Percentiles rank a stretch among this genome's conserved stretches.
These are phyloP conservation scores for Podabrus alpinus DNA, from an alignment of 2,888 invertebrate genomes.

Conservation along the genomic window DNA sequence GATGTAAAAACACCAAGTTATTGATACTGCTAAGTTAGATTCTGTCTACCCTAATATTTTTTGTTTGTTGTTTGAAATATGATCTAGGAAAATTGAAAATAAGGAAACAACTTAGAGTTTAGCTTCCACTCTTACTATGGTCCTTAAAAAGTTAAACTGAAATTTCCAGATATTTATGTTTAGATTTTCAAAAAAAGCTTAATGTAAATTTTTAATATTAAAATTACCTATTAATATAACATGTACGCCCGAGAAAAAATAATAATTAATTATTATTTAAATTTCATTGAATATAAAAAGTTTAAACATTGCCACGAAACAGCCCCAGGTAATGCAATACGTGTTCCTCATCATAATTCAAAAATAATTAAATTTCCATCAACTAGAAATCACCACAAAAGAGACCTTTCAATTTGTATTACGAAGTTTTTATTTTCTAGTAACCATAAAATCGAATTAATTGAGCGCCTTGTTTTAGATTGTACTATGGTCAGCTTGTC, in stretches of 20 bases:
- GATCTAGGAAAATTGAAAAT: background rate
- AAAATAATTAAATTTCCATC: background rate
- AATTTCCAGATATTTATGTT: background rate
- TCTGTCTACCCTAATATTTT: background rate
- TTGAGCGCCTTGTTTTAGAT: background rate
- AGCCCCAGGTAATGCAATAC: background rate
- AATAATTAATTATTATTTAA: background rate
- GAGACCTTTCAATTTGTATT: background rate
- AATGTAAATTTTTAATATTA: too few species aligned
- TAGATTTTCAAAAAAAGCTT: background rate
- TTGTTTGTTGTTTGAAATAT: background rate
- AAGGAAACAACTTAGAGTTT: background rate
- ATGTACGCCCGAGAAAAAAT: background rate
- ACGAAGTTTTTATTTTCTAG: background rate
- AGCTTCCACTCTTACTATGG: background rate
- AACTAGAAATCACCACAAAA: background rate
- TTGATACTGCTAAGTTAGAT: background rate
- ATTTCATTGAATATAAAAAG: background rate
- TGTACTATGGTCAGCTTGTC: background rate
- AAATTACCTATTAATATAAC: too few species aligned
- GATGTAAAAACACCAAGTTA: background rate
- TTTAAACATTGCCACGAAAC: background rate
- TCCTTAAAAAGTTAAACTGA: background rate
- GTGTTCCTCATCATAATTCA: background rate
- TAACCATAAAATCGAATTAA: background rate